Percentiles rank a stretch among this genome's conserved stretches.
These are phyloP conservation scores for Sprattus sprattus DNA, from an alignment of 2,113 vertebrate species.

Conservation along the genomic window DNA sequence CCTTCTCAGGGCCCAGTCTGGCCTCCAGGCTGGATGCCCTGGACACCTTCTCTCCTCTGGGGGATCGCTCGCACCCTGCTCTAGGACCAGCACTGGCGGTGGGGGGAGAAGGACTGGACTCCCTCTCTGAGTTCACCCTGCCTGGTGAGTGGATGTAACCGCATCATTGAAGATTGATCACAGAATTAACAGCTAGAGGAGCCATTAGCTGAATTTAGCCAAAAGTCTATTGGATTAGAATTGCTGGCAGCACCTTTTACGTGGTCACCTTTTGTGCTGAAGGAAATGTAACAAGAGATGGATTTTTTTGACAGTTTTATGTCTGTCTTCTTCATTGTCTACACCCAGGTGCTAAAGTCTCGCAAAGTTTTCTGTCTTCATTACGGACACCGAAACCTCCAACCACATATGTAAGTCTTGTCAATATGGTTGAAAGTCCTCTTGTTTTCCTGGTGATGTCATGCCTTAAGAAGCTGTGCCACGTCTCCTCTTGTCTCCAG, in stretches of 20 bases:
- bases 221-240: neutral
- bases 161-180: neutral
- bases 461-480: neutral
- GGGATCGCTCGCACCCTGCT: conserved; percentile 60
- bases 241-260: neutral
- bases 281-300: neutral
- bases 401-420: neutral
- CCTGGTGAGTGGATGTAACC: conserved; percentile 52
- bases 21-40: conserved; percentile 59
- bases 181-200: neutral
- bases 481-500: neutral
- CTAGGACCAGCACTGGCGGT: conserved; percentile 39
- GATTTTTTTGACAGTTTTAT: neutral
- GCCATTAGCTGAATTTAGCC: neutral
- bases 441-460: neutral
- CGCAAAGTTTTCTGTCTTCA: conserved; percentile 31
- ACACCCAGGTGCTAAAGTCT: conserved; percentile 44
- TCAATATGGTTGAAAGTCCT: no score
- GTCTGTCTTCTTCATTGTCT: neutral
- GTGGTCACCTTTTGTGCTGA: neutral
- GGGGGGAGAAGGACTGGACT: conserved; percentile 54
- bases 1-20: conserved; percentile 56
- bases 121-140: conserved; percentile 55
- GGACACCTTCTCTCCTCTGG: conserved; percentile 73
- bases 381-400: conserved; percentile 18